A percentile compares a stretch with the other conserved stretches of the same genome.
phyloP scores from a whole-genome alignment of 2,888 invertebrate species.

The Suillia variegata region DNA sequence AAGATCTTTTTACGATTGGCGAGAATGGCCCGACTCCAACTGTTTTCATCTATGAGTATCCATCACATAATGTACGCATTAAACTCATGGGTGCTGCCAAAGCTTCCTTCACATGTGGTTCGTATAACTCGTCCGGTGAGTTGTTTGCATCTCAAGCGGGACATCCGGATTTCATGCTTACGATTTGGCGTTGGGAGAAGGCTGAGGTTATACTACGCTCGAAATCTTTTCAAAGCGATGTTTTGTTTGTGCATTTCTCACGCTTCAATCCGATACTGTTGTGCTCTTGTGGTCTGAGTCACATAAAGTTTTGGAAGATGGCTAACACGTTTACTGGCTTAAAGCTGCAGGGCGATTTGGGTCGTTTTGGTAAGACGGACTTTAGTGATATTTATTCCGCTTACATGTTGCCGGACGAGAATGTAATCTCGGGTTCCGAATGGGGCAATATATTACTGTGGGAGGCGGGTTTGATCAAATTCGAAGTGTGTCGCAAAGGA shows the following conservation, averaged over 20 bases:
- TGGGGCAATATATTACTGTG: conserved; percentile 93
- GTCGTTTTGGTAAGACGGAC: conserved; percentile 90
- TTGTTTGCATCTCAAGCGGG: conserved; percentile 75
- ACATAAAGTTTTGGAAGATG: conserved; percentile 94
- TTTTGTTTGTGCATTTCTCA: conserved; percentile 81
- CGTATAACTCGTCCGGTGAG: conserved; percentile 81
- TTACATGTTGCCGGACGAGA: conserved; percentile 86
- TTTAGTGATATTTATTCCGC: conserved; percentile 87
- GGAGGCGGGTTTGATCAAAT: conserved; percentile 87
- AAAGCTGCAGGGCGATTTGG: conserved; percentile 86
- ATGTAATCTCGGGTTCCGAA: conserved; percentile 83
- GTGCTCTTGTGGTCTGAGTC: conserved; percentile 77
- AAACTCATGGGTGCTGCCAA: conserved; percentile 79
- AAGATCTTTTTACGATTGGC: conserved; percentile 78
- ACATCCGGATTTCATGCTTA: conserved; percentile 84
- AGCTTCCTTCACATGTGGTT: conserved; percentile 72
- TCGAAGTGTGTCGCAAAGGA: conserved; percentile 77
- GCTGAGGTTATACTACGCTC: conserved; percentile 77
- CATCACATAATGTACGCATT: conserved; percentile 74
- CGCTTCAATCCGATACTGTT: conserved; percentile 79
- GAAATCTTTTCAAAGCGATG: conserved; percentile 83
- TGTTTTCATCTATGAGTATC: conserved; percentile 85
- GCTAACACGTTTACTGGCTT: conserved; percentile 87
- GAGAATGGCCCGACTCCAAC: conserved; percentile 78
- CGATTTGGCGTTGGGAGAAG: conserved; percentile 86